Evolutionary conservation across 2,888 invertebrate species (phyloP).

Genomic region (Nasonia oneida): DNA sequence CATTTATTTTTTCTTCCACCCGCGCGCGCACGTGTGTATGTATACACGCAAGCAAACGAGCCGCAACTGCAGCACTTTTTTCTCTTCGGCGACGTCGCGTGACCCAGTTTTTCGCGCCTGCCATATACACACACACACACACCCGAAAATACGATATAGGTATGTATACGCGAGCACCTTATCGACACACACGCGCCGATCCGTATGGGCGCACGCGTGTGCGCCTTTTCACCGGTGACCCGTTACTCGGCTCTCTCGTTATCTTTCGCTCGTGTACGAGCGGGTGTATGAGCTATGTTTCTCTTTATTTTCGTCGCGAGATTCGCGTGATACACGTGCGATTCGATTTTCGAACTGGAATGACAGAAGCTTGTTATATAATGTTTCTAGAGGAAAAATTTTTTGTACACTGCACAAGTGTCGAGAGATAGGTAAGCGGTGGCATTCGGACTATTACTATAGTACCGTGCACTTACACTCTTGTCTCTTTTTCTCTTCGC

Average conservation of each 20-base stretch:
- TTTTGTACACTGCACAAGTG: slow-evolving; percentile 4
- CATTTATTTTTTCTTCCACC: not conserved
- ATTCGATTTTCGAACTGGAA: not conserved
- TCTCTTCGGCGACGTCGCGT: not conserved
- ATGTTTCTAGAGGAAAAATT: not conserved
- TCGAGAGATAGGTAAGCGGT: not conserved
- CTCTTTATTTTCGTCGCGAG: not conserved
- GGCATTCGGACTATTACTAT: not conserved
- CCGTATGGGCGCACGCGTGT: too few species aligned
- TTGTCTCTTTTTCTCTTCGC: not conserved
- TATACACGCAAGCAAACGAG: not conserved
- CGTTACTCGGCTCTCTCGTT: not conserved
- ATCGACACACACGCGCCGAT: not conserved
- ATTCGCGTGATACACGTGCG: not conserved
- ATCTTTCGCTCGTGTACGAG: not conserved
- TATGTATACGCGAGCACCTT: not conserved
- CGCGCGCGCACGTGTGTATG: not conserved
- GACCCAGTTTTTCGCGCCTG: slow-evolving; percentile 19
- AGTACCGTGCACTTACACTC: not conserved
- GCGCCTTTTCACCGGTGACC: not conserved
- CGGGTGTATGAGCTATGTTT: not conserved
- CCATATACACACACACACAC: not conserved
- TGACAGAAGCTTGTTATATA: not conserved
- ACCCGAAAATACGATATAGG: slow-evolving; percentile 13
- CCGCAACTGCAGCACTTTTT: slow-evolving; percentile 4